Percentiles rank a stretch among this genome's conserved stretches.
Evolutionary conservation across 2,888 invertebrate species (phyloP).

Genomic region (Leucoma salicis): DNA sequence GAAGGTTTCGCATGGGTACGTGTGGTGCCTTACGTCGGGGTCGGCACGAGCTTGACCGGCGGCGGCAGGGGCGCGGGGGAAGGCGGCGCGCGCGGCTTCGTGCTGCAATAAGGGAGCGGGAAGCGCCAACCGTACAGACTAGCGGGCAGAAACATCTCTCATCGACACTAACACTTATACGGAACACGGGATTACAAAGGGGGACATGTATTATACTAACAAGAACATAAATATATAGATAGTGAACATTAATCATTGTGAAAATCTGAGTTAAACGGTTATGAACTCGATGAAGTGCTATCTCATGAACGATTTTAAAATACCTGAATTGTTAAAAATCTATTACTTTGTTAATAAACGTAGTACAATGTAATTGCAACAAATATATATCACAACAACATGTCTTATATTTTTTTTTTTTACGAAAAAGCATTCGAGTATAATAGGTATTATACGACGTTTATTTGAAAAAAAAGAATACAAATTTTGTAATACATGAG

Average conservation of each 20-base stretch:
- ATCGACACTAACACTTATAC: slow-evolving; percentile 75
- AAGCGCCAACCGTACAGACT: slow-evolving; percentile 98
- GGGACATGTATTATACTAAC: slow-evolving; percentile 31
- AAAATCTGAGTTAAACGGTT: slow-evolving; percentile 35
- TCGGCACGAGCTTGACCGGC: slow-evolving; percentile 88
- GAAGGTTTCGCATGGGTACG: slow-evolving; percentile 45
- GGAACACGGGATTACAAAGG: slow-evolving; percentile 34
- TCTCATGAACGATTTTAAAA: slow-evolving; percentile 27
- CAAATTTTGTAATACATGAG: background rate
- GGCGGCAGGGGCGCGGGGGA: slow-evolving; percentile 90
- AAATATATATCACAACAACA: background rate
- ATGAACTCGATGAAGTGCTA: slow-evolving; percentile 62
- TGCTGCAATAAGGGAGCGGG: slow-evolving; percentile 98
- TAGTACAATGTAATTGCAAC: background rate
- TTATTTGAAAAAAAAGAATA: background rate
- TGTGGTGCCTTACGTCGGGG: slow-evolving; percentile 84
- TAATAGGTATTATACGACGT: background rate
- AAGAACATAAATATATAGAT: slow-evolving; percentile 28
- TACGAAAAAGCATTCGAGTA: background rate
- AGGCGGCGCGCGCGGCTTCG: slow-evolving; percentile 90
- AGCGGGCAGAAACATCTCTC: slow-evolving; percentile 83
- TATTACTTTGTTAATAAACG: background rate
- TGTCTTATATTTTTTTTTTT: background rate
- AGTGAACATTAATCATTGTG: slow-evolving; percentile 37
- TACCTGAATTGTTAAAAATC: background rate